Conservation (phyloP, 1,140 invertebrate genomes). For the Aphaenogaster floridana region DNA sequence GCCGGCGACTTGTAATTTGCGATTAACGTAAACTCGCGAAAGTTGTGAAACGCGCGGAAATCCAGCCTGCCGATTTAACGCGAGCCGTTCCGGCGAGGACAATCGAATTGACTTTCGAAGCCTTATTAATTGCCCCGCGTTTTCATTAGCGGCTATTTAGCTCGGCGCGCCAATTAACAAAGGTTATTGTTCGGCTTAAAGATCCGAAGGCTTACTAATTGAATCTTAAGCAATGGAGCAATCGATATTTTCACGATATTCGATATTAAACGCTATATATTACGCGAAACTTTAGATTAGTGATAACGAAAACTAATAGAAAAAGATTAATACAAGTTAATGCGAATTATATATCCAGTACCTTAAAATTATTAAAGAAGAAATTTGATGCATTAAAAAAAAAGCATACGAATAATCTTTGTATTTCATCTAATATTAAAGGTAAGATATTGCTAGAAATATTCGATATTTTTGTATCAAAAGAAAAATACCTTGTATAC, state of each 20-base stretch:
- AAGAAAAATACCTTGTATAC: constrained; percentile 5
- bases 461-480: neutral
- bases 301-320: neutral
- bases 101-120: constrained; percentile 20
- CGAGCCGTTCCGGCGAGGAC: constrained; percentile 23
- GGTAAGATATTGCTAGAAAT: neutral
- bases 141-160: constrained; percentile 37
- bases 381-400: neutral
- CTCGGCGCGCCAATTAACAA: constrained; percentile 35
- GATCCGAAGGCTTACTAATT: neutral
- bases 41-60: constrained; percentile 13
- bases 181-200: constrained; percentile 2
- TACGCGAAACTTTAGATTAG: neutral
- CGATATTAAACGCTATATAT: neutral
- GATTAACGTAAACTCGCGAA: constrained; percentile 47
- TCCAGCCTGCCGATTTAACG: constrained; percentile 19
- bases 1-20: constrained; percentile 7
- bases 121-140: constrained; percentile 24
- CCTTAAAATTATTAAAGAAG: neutral
- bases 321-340: neutral
- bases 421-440: neutral
- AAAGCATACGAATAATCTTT: neutral
- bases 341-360: neutral
- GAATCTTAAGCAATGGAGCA: neutral
- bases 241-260: neutral